These are phyloP conservation scores for Holacanthus passer DNA, from an alignment of 2,113 vertebrate genomes.

Conservation along the genomic window DNA sequence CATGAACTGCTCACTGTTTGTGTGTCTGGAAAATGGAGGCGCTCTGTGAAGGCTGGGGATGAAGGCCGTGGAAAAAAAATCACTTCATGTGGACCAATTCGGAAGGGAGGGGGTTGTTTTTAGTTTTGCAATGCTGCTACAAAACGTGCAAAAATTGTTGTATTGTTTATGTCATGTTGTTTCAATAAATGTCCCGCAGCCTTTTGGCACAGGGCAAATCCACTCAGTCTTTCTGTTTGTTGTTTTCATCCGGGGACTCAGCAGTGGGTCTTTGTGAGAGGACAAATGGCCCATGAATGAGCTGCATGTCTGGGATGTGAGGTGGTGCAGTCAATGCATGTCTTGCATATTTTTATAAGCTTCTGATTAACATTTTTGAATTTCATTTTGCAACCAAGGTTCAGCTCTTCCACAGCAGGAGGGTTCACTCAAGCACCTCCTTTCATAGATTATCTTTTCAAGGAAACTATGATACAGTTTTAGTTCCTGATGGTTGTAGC, in stretches of 20 bases:
- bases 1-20: slow-evolving; percentile 43
- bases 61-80: not conserved
- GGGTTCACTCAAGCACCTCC: not conserved
- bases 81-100: slow-evolving; percentile 43
- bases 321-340: not conserved
- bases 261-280: not conserved
- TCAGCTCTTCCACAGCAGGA: not conserved
- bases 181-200: slow-evolving; percentile 67
- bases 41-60: slow-evolving; percentile 32
- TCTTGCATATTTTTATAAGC: no score
- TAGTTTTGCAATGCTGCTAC: slow-evolving; percentile 61
- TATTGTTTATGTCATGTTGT: slow-evolving; percentile 51
- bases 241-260: slow-evolving; percentile 50
- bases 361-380: no score
- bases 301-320: not conserved
- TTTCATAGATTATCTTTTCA: no score
- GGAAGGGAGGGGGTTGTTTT: slow-evolving; percentile 4
- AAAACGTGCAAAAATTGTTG: slow-evolving; percentile 51
- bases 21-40: slow-evolving; percentile 63
- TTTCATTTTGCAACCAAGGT: no score
- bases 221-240: slow-evolving; percentile 9
- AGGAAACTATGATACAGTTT: not conserved
- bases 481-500: not conserved
- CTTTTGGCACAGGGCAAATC: slow-evolving; percentile 29
- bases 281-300: not conserved